Conservation (phyloP, 1,140 invertebrate genomes). For the Limonius californicus region DNA sequence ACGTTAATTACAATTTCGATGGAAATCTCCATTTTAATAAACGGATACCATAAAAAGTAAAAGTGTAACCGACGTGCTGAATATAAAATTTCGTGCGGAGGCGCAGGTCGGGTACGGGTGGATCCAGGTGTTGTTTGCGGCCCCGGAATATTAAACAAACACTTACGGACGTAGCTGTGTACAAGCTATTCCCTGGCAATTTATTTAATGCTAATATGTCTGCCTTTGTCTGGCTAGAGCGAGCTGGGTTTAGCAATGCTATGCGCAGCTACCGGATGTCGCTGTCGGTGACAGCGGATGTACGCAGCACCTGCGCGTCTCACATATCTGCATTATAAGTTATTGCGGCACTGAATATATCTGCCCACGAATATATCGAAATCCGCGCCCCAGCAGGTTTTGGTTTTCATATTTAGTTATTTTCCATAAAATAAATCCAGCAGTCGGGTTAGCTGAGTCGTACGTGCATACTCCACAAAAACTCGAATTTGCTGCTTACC, state of each 20-base stretch:
- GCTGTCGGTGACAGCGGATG: neutral
- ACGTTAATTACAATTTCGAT: too few relatives aligned
- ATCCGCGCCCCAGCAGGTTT: neutral
- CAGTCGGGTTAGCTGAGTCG: too few relatives aligned
- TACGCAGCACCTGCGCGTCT: slow-evolving; percentile 10
- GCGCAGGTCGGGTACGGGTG: neutral
- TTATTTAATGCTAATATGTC: slow-evolving; percentile 6
- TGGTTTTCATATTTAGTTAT: neutral
- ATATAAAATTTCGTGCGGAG: neutral
- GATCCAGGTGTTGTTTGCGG: slow-evolving; percentile 1
- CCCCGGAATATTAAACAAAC: neutral
- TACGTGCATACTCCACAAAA: too few relatives aligned
- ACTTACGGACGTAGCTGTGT: neutral
- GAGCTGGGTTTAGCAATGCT: neutral
- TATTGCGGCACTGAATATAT: slow-evolving; percentile 8
- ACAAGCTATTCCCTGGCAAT: neutral
- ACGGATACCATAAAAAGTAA: neutral
- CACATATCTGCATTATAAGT: slow-evolving; percentile 11
- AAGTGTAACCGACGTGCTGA: neutral
- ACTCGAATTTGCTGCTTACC: too few relatives aligned
- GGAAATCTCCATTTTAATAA: neutral
- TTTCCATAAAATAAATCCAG: neutral
- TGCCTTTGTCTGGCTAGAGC: neutral
- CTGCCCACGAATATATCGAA: neutral
- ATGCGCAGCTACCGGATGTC: neutral